These are phyloP conservation scores for Diprion similis DNA, from an alignment of 1,140 invertebrate genomes.

Conservation along the genomic window DNA sequence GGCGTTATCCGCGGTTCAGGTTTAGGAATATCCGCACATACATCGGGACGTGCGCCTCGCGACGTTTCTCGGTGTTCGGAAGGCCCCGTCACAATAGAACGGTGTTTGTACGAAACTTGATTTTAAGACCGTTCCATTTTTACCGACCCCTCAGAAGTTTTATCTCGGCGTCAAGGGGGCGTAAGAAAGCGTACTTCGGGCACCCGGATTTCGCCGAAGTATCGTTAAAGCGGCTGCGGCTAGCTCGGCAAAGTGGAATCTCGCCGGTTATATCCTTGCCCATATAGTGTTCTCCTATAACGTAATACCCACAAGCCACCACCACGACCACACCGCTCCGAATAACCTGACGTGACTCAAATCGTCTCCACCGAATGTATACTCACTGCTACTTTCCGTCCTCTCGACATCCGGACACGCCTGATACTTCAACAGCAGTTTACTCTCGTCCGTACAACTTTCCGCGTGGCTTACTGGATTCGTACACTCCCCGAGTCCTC, in stretches of 20 bases:
- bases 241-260: not conserved
- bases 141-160: not conserved
- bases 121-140: constrained; percentile 5
- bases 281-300: too few relatives aligned
- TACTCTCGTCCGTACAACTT: constrained; percentile 69
- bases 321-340: too few relatives aligned
- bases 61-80: not conserved
- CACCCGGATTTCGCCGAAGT: too few relatives aligned
- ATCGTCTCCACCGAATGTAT: not conserved
- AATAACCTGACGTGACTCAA: not conserved
- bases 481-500: constrained; percentile 67
- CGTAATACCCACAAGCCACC: too few relatives aligned
- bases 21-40: not conserved
- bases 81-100: not conserved
- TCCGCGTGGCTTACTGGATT: constrained; percentile 68
- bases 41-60: not conserved
- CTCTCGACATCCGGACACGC: constrained; percentile 69
- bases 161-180: not conserved
- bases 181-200: too few relatives aligned
- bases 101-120: constrained; percentile 2
- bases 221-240: too few relatives aligned
- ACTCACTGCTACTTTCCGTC: constrained; percentile 63
- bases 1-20: not conserved
- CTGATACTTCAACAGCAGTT: constrained; percentile 70
- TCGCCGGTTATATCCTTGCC: not conserved